Evolutionary conservation across 2,797 vertebrate species (phyloP).

Genomic region (Squalus acanthias): DNA sequence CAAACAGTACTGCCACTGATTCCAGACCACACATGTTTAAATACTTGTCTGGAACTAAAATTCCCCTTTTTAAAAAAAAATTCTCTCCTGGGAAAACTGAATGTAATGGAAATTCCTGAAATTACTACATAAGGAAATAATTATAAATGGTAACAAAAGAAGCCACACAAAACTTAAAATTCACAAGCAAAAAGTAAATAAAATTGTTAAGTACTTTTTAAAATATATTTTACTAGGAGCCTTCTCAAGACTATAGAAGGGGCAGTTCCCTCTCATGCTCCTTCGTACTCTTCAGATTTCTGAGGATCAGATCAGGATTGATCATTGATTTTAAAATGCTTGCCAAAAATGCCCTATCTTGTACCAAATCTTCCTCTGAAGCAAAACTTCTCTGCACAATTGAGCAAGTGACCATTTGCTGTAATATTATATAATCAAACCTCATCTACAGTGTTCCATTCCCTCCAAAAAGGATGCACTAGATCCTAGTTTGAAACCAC

Average conservation of each 20-base stretch:
- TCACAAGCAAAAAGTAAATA: not conserved
- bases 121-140: not conserved
- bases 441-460: not conserved
- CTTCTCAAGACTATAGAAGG: not conserved
- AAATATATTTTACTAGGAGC: not conserved
- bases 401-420: not conserved
- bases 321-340: not conserved
- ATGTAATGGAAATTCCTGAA: slow-evolving; percentile 22
- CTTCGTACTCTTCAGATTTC: not conserved
- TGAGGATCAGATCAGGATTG: not conserved
- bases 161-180: not conserved
- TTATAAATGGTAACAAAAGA: not conserved
- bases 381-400: not conserved
- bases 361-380: not conserved
- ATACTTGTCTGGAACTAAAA: not conserved
- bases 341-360: not conserved
- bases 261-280: not conserved
- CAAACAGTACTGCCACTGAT: slow-evolving; percentile 5
- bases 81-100: not conserved
- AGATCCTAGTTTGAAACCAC: not conserved
- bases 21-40: slow-evolving; percentile 11
- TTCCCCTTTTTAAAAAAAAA: not conserved
- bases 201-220: not conserved
- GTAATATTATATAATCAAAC: not conserved
- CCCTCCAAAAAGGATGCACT: not conserved